These are phyloP conservation scores for Oplegnathus fasciatus DNA, from an alignment of 2,113 vertebrate genomes.

Conservation along the genomic window DNA sequence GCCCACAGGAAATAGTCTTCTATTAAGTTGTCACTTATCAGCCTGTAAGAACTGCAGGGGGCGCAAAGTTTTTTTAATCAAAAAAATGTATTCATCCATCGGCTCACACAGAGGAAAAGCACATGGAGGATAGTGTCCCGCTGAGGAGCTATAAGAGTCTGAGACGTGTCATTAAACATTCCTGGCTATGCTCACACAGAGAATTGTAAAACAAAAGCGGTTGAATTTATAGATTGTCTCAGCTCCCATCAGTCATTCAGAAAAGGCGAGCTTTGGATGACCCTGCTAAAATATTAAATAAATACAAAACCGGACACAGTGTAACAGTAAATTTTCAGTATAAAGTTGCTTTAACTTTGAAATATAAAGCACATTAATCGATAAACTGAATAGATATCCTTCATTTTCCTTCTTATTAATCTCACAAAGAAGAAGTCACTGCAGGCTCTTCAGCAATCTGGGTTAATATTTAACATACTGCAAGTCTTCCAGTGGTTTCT, in stretches of 20 bases:
- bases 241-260: slow-evolving; percentile 20
- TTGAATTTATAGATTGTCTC: slow-evolving; percentile 33
- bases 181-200: slow-evolving; percentile 31
- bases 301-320: background rate
- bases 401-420: slow-evolving; percentile 5
- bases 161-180: slow-evolving; percentile 51
- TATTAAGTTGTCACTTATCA: slow-evolving; percentile 74
- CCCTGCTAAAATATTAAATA: slow-evolving; percentile 10
- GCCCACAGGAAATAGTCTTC: slow-evolving; percentile 68
- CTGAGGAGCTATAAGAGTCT: slow-evolving; percentile 38
- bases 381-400: background rate
- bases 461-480: slow-evolving; percentile 7
- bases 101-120: slow-evolving; percentile 42
- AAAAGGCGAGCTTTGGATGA: background rate
- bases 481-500: slow-evolving; percentile 25
- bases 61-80: slow-evolving; percentile 21
- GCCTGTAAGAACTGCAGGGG: slow-evolving; percentile 49
- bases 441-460: background rate
- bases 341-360: slow-evolving; percentile 17
- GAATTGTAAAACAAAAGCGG: slow-evolving; percentile 44
- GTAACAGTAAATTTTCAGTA: background rate
- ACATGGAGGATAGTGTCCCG: slow-evolving; percentile 20
- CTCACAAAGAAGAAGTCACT: slow-evolving; percentile 6
- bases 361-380: background rate
- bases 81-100: slow-evolving; percentile 42